phyloP scores from a whole-genome alignment of 2,888 invertebrate species.

The Agrotis clavis region DNA sequence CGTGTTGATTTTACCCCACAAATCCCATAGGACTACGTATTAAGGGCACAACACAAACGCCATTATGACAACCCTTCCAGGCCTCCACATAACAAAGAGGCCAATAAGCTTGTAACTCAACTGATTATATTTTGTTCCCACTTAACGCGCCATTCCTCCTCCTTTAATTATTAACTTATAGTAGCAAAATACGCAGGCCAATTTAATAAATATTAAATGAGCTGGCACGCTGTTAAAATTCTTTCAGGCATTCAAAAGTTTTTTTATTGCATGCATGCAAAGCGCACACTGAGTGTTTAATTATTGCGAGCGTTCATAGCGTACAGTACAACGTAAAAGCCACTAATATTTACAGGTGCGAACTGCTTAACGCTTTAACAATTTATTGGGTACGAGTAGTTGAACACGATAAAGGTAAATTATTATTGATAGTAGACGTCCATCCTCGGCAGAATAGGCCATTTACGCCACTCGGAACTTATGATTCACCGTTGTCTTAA shows the following conservation, averaged over 20 bases:
- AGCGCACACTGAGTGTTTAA: conserved; percentile 44
- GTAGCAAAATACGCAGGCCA: conserved; percentile 39
- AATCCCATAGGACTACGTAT: conserved; percentile 39
- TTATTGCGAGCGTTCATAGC: conserved; percentile 35
- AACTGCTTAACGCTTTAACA: conserved; percentile 41
- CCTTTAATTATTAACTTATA: conserved; percentile 36
- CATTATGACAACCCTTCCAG: conserved; percentile 20
- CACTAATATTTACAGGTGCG: conserved; percentile 45
- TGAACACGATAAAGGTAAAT: conserved; percentile 49
- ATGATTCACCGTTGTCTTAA: conserved; percentile 18
- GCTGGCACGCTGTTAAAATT: conserved; percentile 46
- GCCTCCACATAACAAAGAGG: conserved; percentile 26
- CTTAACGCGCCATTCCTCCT: conserved; percentile 9
- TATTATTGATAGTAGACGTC: conserved; percentile 23
- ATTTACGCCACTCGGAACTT: conserved; percentile 30
- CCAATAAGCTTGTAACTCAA: conserved; percentile 40
- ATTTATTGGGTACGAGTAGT: conserved; percentile 32
- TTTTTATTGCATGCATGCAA: conserved; percentile 57
- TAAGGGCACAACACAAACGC: conserved; percentile 40
- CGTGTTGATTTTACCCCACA: conserved; percentile 61
- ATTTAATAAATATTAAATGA: conserved; percentile 60
- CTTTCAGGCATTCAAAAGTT: conserved; percentile 43
- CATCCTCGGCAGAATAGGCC: conserved; percentile 21
- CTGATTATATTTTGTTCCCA: conserved; percentile 33
- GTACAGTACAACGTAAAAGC: conserved; percentile 23